Percentiles rank a stretch among this genome's conserved stretches.
These are phyloP conservation scores for Cerastis rubricosa DNA, from an alignment of 2,888 invertebrate genomes.

Conservation along the genomic window DNA sequence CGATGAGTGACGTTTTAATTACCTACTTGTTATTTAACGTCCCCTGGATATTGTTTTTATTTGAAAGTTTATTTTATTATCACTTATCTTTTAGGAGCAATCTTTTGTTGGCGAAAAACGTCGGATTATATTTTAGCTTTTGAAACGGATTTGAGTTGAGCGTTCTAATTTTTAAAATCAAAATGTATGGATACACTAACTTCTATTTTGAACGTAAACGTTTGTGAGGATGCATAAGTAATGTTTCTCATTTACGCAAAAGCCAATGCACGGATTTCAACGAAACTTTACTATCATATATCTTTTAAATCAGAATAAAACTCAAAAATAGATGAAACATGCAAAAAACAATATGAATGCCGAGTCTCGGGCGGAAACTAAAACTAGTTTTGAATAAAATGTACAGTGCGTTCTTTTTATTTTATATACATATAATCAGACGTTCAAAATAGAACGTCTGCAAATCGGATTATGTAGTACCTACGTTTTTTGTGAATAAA, in stretches of 20 bases:
- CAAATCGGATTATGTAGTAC: neutral
- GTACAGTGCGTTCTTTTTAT: neutral
- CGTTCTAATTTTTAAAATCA: slow-evolving; percentile 32
- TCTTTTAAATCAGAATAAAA: neutral
- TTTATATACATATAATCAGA: neutral
- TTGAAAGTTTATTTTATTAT: slow-evolving; percentile 63
- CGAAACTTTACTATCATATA: neutral
- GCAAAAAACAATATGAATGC: neutral
- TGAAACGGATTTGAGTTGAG: slow-evolving; percentile 4
- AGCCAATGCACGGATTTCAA: neutral
- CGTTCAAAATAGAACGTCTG: slow-evolving; percentile 38
- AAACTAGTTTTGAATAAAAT: slow-evolving; percentile 10
- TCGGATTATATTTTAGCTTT: slow-evolving; percentile 27
- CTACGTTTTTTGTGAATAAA: neutral
- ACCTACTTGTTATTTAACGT: slow-evolving; percentile 71
- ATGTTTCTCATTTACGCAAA: neutral
- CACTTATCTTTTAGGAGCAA: slow-evolving; percentile 51
- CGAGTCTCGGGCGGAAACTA: too few species aligned
- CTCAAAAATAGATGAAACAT: too few species aligned
- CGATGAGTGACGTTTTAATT: slow-evolving; percentile 77
- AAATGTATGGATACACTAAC: slow-evolving; percentile 5
- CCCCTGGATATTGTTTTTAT: slow-evolving; percentile 70
- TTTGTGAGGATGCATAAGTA: too few species aligned
- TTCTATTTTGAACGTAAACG: neutral
- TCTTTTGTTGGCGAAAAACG: slow-evolving; percentile 41